These are phyloP conservation scores for Furcula furcula DNA, from an alignment of 2,888 invertebrate species.

Conservation along the genomic window DNA sequence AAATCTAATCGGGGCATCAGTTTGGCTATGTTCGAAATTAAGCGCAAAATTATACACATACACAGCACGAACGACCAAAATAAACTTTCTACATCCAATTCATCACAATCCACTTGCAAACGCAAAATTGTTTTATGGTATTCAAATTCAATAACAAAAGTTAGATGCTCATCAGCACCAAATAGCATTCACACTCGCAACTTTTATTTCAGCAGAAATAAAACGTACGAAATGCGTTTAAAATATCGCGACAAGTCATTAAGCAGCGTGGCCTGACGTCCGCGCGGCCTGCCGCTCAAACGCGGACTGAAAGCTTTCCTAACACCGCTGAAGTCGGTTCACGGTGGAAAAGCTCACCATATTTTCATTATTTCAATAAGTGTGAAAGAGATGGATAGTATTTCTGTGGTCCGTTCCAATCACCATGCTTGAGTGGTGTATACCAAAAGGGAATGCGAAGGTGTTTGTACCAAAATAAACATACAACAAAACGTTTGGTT, in stretches of 20 bases:
- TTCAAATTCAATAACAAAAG: slow-evolving; percentile 16
- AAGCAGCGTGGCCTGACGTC: slow-evolving; percentile 48
- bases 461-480: slow-evolving; percentile 73
- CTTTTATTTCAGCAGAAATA: slow-evolving; percentile 39
- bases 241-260: slow-evolving; percentile 46
- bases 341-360: slow-evolving; percentile 50
- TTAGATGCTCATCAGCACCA: slow-evolving; percentile 11
- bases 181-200: slow-evolving; percentile 19
- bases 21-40: slow-evolving; percentile 32
- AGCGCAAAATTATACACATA: slow-evolving; percentile 33
- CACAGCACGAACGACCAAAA: slow-evolving; percentile 43
- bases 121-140: slow-evolving; percentile 19
- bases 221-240: slow-evolving; percentile 36
- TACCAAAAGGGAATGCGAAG: slow-evolving; percentile 62
- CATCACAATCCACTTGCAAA: slow-evolving; percentile 51
- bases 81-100: slow-evolving; percentile 53
- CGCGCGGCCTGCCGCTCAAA: slow-evolving; percentile 63
- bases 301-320: slow-evolving; percentile 68
- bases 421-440: slow-evolving; percentile 41
- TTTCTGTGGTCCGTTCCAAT: slow-evolving; percentile 26
- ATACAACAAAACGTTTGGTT: slow-evolving; percentile 51
- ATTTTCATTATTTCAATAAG: slow-evolving; percentile 42
- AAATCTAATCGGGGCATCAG: slow-evolving; percentile 20
- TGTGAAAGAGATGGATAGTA: slow-evolving; percentile 44
- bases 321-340: slow-evolving; percentile 48